Evolutionary conservation across 2,888 invertebrate genomes (phyloP).

Genomic region (Metellina segmentata): DNA sequence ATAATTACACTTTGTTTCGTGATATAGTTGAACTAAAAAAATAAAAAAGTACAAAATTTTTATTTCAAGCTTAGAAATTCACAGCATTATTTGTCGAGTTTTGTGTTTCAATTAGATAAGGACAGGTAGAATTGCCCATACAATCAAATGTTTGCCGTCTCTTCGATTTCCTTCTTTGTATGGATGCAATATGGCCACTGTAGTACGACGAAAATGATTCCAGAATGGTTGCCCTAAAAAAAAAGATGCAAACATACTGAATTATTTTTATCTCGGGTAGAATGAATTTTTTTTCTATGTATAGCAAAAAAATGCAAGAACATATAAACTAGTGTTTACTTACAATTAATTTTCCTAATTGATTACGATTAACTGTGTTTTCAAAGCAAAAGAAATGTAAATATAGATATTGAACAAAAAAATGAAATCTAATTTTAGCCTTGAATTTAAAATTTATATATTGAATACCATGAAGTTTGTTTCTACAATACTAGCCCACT

Average conservation of each 20-base stretch:
- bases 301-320: no score
- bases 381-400: no score
- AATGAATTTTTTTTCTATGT: no score
- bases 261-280: no score
- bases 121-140: conserved; percentile 1
- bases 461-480: no score
- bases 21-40: background rate
- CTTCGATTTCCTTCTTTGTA: conserved; percentile 41
- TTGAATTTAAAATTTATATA: no score
- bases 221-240: conserved; percentile 77
- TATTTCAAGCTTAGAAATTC: background rate
- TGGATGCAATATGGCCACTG: conserved; percentile 70
- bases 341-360: no score
- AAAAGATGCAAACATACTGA: background rate
- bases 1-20: background rate
- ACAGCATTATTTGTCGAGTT: background rate
- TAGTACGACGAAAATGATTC: conserved; percentile 77
- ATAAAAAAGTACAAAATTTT: background rate
- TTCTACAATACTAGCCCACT: no score
- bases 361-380: no score
- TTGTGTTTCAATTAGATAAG: background rate
- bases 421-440: no score
- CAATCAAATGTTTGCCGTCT: background rate
- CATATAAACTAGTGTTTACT: no score
- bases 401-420: no score